A percentile compares a stretch with the other conserved stretches of the same genome.
These are phyloP conservation scores for Cordylochernes scorpioides DNA, from an alignment of 2,888 invertebrate genomes.

Conservation along the genomic window DNA sequence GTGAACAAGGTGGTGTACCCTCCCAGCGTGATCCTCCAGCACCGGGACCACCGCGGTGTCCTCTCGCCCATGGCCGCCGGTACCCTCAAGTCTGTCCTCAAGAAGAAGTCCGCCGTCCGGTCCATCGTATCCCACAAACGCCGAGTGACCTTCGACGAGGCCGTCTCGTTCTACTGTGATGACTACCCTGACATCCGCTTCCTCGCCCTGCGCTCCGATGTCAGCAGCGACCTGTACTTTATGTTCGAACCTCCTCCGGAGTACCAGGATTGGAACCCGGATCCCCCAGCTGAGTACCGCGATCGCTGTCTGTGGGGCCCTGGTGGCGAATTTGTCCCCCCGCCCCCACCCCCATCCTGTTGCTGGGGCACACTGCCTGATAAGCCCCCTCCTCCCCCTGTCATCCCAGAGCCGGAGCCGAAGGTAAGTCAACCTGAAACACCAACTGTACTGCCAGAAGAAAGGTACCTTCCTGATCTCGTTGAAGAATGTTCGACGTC, in stretches of 20 bases:
- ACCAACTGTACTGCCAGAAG: conserved; percentile 1
- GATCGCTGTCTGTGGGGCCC: conserved; percentile 6
- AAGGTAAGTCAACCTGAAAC: conserved; percentile 2
- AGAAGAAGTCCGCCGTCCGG: no score
- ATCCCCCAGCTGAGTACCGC: conserved; percentile 15
- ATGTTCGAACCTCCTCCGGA: conserved; percentile 15
- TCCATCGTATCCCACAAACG: no score
- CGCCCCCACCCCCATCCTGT: conserved; percentile 3
- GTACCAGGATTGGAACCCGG: conserved; percentile 12
- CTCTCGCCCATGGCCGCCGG: no score
- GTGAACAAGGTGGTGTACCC: no score
- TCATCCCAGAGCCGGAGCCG: conserved; percentile 3
- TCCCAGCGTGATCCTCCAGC: no score
- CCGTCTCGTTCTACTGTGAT: conserved; percentile 14
- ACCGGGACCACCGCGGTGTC: no score
- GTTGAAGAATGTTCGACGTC: no score
- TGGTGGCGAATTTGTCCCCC: conserved; percentile 4
- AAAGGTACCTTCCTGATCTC: no score
- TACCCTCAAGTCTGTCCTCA: no score
- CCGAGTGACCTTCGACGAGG: conserved; percentile 14
- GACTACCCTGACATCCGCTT: conserved; percentile 12
- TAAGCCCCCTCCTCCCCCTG: not conserved
- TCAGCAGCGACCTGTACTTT: conserved; percentile 12
- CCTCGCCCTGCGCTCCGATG: conserved; percentile 11
- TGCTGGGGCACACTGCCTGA: not conserved